Percentiles rank a stretch among this genome's conserved stretches.
These are phyloP conservation scores for Campylomormyrus tamandua DNA, from an alignment of 2,113 vertebrate genomes.

Conservation along the genomic window DNA sequence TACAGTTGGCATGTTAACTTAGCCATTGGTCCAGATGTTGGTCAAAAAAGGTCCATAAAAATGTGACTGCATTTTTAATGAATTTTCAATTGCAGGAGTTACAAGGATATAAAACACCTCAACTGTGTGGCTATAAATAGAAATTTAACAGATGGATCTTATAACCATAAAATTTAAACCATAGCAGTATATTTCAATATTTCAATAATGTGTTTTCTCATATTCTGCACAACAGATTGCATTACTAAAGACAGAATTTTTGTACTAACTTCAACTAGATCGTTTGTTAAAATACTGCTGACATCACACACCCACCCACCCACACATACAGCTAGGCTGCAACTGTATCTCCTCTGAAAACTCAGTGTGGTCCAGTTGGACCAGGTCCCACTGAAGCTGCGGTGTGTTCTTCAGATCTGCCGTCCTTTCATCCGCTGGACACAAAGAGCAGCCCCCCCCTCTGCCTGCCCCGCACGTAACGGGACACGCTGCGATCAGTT, in stretches of 20 bases:
- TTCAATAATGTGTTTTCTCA: not conserved
- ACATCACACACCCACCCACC: not conserved
- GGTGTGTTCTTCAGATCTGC: not conserved
- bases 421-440: not conserved
- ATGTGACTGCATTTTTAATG: not conserved
- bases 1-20: not conserved
- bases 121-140: not conserved
- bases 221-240: not conserved
- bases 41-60: not conserved
- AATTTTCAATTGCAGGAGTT: not conserved
- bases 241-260: not conserved
- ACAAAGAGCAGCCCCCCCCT: not conserved
- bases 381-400: not conserved
- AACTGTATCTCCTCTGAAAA: not conserved
- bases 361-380: not conserved
- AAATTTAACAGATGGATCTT: constrained; percentile 1
- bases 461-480: not conserved
- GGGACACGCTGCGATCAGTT: not conserved
- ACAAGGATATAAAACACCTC: not conserved
- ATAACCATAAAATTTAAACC: not conserved
- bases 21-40: not conserved
- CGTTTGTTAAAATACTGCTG: not conserved
- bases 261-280: not conserved
- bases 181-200: not conserved
- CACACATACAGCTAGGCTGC: not conserved